A percentile compares a stretch with the other conserved stretches of the same genome.
These are phyloP conservation scores for Falco punctatus DNA, from an alignment of 2,113 vertebrate genomes.

Conservation along the genomic window DNA sequence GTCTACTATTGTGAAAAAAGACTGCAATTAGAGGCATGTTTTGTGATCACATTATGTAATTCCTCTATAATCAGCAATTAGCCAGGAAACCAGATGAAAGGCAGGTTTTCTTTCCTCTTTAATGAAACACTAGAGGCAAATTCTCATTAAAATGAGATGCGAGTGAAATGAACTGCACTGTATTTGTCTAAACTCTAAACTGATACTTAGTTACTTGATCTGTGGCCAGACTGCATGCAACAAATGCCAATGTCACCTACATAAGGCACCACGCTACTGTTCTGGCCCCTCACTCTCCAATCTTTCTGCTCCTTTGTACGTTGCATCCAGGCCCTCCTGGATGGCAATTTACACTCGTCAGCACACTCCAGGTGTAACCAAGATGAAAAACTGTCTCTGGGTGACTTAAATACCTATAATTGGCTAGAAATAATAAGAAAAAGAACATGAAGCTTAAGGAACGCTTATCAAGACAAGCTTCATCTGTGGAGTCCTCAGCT, in stretches of 20 bases:
- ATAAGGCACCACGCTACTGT: background rate
- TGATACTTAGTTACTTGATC: background rate
- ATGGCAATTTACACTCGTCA: background rate
- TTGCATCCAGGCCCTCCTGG: background rate
- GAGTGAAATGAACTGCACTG: background rate
- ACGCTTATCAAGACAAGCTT: background rate
- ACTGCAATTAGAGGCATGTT: background rate
- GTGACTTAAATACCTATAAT: background rate
- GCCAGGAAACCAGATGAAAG: background rate
- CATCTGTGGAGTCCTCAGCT: background rate
- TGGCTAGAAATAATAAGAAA: background rate
- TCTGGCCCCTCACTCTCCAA: background rate
- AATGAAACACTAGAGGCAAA: background rate
- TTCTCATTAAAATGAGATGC: background rate
- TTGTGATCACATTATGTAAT: background rate
- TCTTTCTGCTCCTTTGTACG: background rate
- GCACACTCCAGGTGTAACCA: background rate
- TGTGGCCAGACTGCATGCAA: background rate
- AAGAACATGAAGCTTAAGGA: background rate
- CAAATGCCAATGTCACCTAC: background rate
- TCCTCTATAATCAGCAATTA: slow-evolving; percentile 12
- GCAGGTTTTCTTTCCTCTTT: background rate
- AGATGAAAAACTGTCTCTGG: background rate
- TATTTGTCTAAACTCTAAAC: background rate
- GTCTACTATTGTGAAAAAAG: background rate